Conservation (phyloP, 2,888 invertebrate species). For the Palloptera scutellata region DNA sequence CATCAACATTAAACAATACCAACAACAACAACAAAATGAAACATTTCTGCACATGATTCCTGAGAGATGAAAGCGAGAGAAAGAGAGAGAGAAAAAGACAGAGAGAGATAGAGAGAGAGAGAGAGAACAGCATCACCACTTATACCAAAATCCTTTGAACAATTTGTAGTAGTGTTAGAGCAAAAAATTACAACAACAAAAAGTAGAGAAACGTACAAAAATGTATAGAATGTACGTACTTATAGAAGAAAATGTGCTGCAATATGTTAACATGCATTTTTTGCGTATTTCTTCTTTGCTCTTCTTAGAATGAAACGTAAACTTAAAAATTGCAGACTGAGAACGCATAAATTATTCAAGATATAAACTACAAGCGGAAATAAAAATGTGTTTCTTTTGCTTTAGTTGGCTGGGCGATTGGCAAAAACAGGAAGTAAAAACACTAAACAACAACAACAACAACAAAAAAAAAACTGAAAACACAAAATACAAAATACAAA, state of each 20-base stretch:
- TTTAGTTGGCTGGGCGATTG: background rate
- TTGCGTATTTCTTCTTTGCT: slow-evolving; percentile 7
- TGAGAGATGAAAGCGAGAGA: background rate
- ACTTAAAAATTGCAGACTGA: slow-evolving; percentile 31
- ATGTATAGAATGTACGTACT: background rate
- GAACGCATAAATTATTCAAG: slow-evolving; percentile 39
- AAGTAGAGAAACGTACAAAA: too few species aligned
- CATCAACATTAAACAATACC: slow-evolving; percentile 7
- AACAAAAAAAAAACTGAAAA: too few species aligned
- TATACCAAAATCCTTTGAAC: slow-evolving; percentile 28
- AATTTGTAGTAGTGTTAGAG: slow-evolving; percentile 8
- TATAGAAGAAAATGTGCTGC: slow-evolving; percentile 22
- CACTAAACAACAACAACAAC: too few species aligned
- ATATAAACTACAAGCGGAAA: slow-evolving; percentile 16
- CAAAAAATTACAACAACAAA: too few species aligned
- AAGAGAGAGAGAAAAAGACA: background rate
- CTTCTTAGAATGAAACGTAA: slow-evolving; percentile 18
- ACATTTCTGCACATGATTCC: background rate
- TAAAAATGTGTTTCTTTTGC: background rate
- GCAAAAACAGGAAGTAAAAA: slow-evolving; percentile 7
- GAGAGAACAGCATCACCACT: too few species aligned
- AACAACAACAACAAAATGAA: slow-evolving; percentile 9
- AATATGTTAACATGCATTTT: slow-evolving; percentile 38
- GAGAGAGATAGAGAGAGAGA: background rate
- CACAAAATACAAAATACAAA: too few species aligned